These are phyloP conservation scores for Megastigmus dorsalis DNA, from an alignment of 2,888 invertebrate genomes.

Conservation along the genomic window DNA sequence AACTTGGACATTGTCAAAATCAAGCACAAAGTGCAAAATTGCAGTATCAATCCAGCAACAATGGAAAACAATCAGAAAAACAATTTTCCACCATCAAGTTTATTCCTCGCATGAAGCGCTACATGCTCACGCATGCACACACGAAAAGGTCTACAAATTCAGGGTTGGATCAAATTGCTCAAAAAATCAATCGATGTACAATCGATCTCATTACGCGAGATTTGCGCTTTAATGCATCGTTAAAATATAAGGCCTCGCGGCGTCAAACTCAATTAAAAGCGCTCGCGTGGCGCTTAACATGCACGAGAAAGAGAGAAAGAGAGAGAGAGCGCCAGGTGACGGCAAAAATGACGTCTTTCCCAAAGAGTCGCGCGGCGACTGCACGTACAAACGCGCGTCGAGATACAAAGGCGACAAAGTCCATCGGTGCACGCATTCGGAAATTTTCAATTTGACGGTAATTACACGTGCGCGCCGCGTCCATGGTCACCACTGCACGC, in stretches of 20 bases:
- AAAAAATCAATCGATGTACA: neutral
- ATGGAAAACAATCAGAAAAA: slow-evolving; percentile 20
- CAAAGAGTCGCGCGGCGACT: no score
- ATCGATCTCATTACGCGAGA: neutral
- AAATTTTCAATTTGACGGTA: slow-evolving; percentile 53
- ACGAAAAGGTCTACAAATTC: no score
- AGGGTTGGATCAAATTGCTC: no score
- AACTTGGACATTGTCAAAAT: neutral
- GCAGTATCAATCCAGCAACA: neutral
- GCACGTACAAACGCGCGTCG: neutral
- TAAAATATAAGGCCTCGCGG: neutral
- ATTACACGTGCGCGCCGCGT: slow-evolving; percentile 31
- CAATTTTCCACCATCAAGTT: neutral
- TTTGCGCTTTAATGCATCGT: neutral
- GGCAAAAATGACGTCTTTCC: no score
- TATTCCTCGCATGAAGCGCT: no score
- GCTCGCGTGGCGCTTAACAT: neutral
- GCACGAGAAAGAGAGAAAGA: neutral
- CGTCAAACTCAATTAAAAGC: slow-evolving; percentile 27
- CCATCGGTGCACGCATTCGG: slow-evolving; percentile 42
- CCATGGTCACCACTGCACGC: no score
- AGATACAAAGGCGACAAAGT: slow-evolving; percentile 26
- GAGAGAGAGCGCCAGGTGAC: neutral
- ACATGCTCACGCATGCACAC: no score
- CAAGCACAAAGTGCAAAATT: neutral